phyloP scores from a whole-genome alignment of 2,797 vertebrate species.

The Alauda arvensis region DNA sequence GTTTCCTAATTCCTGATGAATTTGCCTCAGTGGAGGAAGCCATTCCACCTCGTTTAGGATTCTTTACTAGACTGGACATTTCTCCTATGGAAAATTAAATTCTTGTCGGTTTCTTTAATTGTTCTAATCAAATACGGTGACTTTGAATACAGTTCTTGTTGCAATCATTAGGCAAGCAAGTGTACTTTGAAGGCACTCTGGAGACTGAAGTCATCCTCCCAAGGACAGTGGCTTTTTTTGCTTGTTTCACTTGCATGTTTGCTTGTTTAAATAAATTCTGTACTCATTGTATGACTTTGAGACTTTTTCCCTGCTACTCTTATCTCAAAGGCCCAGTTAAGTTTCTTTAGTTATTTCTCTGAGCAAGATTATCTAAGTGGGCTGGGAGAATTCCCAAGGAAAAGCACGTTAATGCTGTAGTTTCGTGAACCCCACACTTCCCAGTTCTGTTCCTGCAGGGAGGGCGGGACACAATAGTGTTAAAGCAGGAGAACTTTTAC shows the following conservation, averaged over 20 bases:
- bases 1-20: not conserved
- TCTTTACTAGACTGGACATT: not conserved
- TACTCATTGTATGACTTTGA: not conserved
- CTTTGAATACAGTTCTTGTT: not conserved
- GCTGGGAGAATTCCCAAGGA: not conserved
- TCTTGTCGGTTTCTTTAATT: not conserved
- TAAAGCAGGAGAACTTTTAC: not conserved
- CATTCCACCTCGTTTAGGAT: not conserved
- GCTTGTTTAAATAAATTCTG: slow-evolving; percentile 22
- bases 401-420: not conserved
- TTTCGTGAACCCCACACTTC: rapidly evolving
- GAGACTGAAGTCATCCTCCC: not conserved
- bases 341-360: not conserved
- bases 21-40: not conserved
- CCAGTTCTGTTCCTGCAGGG: not conserved
- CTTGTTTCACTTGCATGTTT: not conserved
- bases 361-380: too few species aligned
- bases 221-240: not conserved
- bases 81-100: not conserved
- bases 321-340: not conserved
- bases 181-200: not conserved
- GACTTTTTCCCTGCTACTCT: rapidly evolving
- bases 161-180: not conserved
- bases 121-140: not conserved
- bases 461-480: rapidly evolving